phyloP scores from a whole-genome alignment of 2,797 vertebrate species.

The Acridotheres tristis region DNA sequence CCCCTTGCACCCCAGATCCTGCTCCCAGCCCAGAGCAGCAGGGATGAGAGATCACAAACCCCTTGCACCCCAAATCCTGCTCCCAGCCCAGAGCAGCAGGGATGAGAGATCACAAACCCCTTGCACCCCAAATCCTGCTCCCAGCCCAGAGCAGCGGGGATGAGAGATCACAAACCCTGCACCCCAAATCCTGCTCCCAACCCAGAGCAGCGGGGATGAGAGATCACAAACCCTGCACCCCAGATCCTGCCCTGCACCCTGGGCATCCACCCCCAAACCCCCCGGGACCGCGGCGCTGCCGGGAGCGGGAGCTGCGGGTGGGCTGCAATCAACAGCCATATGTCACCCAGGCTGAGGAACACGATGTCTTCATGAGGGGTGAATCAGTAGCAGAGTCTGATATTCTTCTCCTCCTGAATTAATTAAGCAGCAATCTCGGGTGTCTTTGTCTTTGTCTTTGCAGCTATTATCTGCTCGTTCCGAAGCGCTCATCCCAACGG shows the following conservation, averaged over 20 bases:
- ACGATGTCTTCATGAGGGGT: conserved; percentile 29
- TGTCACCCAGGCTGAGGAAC: conserved; percentile 50
- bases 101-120: no score
- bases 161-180: no score
- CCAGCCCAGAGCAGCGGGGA: no score
- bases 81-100: background rate
- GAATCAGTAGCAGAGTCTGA: conserved; percentile 45
- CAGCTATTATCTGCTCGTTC: conserved; percentile 46
- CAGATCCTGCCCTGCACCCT: background rate
- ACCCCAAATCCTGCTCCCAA: no score
- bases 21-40: no score
- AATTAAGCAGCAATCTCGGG: conserved; percentile 49
- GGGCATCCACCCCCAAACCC: background rate
- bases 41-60: no score
- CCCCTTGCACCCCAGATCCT: background rate
- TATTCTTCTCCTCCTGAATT: conserved; percentile 47
- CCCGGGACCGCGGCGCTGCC: background rate
- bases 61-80: background rate
- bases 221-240: no score
- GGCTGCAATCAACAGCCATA: conserved; percentile 59
- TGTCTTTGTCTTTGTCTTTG: conserved; percentile 46
- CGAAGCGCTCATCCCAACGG: background rate
- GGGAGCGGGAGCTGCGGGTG: conserved; percentile 45
- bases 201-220: no score
- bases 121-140: background rate